Evolutionary conservation across 2,888 invertebrate genomes (phyloP).

Genomic region (Ophion slaviceki): DNA sequence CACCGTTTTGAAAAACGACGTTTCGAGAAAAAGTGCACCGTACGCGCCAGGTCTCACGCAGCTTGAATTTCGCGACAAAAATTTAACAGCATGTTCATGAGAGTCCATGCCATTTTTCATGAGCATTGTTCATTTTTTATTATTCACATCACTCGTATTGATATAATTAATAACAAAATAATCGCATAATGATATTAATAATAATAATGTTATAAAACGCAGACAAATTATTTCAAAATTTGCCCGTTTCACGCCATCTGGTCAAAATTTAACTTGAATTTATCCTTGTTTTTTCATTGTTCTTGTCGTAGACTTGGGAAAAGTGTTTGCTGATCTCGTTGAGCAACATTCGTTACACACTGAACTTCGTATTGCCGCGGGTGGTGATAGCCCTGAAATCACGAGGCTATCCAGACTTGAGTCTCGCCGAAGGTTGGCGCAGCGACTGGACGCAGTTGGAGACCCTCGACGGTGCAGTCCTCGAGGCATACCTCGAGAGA

Average conservation of each 20-base stretch:
- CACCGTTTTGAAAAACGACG: too few relatives aligned
- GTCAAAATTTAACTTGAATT: conserved; percentile 26
- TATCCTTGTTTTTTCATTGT: conserved; percentile 20
- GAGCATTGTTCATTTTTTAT: neutral
- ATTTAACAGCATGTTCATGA: too few relatives aligned
- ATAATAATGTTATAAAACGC: too few relatives aligned
- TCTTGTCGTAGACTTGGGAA: conserved; percentile 88
- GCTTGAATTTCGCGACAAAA: too few relatives aligned
- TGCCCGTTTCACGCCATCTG: neutral
- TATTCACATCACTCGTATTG: too few relatives aligned
- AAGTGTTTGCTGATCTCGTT: conserved; percentile 93
- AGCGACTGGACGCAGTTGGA: conserved; percentile 87
- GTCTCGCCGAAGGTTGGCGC: conserved; percentile 80
- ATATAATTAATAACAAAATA: too few relatives aligned
- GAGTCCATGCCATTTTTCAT: too few relatives aligned
- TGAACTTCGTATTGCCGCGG: conserved; percentile 89
- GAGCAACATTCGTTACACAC: conserved; percentile 95
- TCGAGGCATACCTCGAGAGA: conserved; percentile 94
- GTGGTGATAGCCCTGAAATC: conserved; percentile 88
- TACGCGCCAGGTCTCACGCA: too few relatives aligned
- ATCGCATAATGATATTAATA: too few relatives aligned
- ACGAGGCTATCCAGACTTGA: conserved; percentile 89
- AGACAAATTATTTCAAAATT: too few relatives aligned
- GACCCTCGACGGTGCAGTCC: conserved; percentile 86
- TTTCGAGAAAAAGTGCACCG: too few relatives aligned